Evolutionary conservation across 2,888 invertebrate genomes (phyloP), one percentile per base, ranked within the genome.

Genomic region (Zelleria hepariella): DNA sequence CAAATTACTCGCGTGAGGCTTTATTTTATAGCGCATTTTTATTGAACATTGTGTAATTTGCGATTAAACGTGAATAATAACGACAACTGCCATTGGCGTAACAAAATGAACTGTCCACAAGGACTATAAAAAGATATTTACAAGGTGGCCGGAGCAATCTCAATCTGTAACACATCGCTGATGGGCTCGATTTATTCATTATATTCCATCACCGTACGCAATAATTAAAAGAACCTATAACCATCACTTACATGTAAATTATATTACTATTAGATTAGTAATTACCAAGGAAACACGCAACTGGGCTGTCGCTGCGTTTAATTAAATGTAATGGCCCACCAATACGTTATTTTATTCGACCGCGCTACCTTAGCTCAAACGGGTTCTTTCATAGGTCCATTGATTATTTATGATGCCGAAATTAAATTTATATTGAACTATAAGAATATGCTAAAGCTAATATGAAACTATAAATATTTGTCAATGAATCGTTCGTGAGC

Each of bases 301-400:
- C 72, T 32, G 58, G 20, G 21, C 18, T 48, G 80, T 81, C 73
- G 79, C 77, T 75, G 74, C 78, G 76, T 74, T 82, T 80, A 79
- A 83, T 83, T 82, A 80, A 82, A 80, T 76, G 74, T 81, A 78
- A 82, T 81, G 79, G 78, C 72, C 70, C 69, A 76, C 72, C 69
- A 75, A 81, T 82, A 73, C 77, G 72, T 78, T 76, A 73, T 71
- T 69, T 73, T 74, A 74, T 27, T 58, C 58, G 58, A 32, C 57
- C 10, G 25, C 24, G 42, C 57, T 18, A 20, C 20, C 20, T 72
- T 72, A 70, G 74, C 71, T 68, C 71, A 66, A 82, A 82, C 84
- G 66, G 75, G 83, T 84, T 82, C 65, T 70, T 64, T 69, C 67
- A 51, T 70, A 72, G 68, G 70, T 72, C 75, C 72, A 79, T 23